Base-by-base conservation (phyloP, 2,888 invertebrate genomes). In the Microplitis manilae region DNA sequence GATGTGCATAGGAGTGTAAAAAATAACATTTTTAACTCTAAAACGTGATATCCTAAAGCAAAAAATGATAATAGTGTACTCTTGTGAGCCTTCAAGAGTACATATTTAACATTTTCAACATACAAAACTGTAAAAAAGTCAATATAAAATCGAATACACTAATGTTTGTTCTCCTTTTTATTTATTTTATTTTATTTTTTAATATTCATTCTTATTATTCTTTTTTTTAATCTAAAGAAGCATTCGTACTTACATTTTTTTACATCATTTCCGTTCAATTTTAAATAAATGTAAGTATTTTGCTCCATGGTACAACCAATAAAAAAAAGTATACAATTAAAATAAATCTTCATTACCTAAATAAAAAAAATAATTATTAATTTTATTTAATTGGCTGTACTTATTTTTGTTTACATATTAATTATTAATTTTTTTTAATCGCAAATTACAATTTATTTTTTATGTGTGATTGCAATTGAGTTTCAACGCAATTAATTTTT, bases 1-100 rank as follows among this genome's bases (percentile, higher is more conserved):
- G 61, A 64, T 79, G 79, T 79, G 79, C 79, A 76, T 75, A 76
- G 77, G 74, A 74, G 77, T 79, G 79, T 79, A 79, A 68, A 80
- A 84, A 84, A 77, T 81, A 84, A 84, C 72, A 13, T 70, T 84
- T 81, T 80, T 75, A 74, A 80, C 76, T 81, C 82, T 67, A 39
- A 68, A 77, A 80, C 59, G 77, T 80, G 79, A 79, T 84, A 83
- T 80, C 78, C 81, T 81, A 83, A 82, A 77, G 77, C 75, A 83
- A 84, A 87, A 85, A 83, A 81, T 79, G 80, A 79, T 82, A 71
- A 30, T 30, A 80, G 79, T 84, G 82, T 84, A 84, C 80, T 86
- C 84, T 85, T 84, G 85, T 86, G 85, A 86, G 86, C 86, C 85
- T 83, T 80, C 81, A 86, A 86, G 83, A 87, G 84, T 84, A 83